phyloP scores from a whole-genome alignment of 2,113 vertebrate species.

The Phalacrocorax pelagicus region DNA sequence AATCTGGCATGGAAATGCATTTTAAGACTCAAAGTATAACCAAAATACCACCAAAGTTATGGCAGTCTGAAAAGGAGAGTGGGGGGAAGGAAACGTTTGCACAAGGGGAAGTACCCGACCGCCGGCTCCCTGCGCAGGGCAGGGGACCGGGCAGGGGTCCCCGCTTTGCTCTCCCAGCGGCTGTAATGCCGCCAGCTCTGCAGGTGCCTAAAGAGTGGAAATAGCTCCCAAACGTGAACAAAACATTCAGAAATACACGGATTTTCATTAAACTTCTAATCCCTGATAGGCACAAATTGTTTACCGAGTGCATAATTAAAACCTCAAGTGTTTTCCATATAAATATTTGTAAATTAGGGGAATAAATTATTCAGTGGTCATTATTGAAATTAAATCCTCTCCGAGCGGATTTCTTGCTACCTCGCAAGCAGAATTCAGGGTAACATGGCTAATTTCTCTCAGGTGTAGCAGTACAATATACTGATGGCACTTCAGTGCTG shows the following conservation, averaged over 20 bases:
- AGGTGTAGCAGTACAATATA: rapidly evolving
- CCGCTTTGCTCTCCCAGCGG: rapidly evolving
- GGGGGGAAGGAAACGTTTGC: neutral
- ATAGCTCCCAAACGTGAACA: neutral
- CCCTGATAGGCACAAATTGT: neutral
- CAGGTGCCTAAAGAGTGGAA: neutral
- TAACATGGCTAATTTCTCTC: neutral
- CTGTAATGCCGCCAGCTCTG: neutral
- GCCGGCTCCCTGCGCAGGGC: rapidly evolving
- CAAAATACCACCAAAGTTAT: neutral
- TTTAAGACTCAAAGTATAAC: neutral
- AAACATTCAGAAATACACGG: neutral
- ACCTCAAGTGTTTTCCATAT: neutral
- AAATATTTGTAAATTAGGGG: neutral
- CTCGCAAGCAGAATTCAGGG: neutral
- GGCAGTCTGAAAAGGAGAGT: too few species aligned
- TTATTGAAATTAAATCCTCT: neutral
- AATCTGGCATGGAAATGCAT: neutral
- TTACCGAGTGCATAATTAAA: neutral
- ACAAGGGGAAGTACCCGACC: neutral
- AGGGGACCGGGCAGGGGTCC: neutral
- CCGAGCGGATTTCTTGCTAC: neutral
- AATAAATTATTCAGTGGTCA: conserved; percentile 33
- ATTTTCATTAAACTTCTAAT: neutral
- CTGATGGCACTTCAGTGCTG: neutral